Conservation (phyloP, 2,113 vertebrate genomes). For the Ellobius talpinus region DNA sequence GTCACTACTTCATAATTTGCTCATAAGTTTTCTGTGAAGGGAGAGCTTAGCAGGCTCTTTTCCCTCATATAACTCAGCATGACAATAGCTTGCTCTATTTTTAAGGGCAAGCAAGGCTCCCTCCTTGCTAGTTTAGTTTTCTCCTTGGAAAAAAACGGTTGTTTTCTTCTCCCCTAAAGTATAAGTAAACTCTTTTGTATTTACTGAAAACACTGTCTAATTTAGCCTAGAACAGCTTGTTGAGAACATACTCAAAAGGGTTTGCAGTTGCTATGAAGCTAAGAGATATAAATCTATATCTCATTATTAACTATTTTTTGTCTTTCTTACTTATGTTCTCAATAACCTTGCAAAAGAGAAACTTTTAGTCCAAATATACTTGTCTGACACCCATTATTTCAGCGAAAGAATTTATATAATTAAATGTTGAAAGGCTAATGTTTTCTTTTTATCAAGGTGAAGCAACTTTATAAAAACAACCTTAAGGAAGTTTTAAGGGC, state of each 20-base stretch:
- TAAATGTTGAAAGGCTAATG: slow-evolving; percentile 22
- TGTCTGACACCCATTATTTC: background rate
- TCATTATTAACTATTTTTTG: slow-evolving; percentile 11
- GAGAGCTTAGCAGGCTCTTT: background rate
- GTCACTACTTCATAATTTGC: background rate
- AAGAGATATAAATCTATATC: slow-evolving; percentile 3
- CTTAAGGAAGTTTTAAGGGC: background rate
- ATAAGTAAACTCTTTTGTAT: slow-evolving; percentile 30
- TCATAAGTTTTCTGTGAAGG: slow-evolving; percentile 10
- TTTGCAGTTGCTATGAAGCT: background rate
- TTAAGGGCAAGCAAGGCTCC: background rate
- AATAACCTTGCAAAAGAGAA: slow-evolving; percentile 16
- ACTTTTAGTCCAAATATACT: background rate
- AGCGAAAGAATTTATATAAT: slow-evolving; percentile 12
- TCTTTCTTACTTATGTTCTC: background rate
- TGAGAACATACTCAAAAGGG: background rate
- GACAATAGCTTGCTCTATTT: slow-evolving; percentile 10
- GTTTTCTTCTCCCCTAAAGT: background rate
- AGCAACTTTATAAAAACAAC: slow-evolving; percentile 7
- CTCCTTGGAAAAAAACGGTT: background rate
- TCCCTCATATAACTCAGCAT: background rate
- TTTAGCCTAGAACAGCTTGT: background rate
- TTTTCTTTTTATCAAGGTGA: slow-evolving; percentile 33
- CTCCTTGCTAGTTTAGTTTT: slow-evolving; percentile 17
- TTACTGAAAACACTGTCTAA: slow-evolving; percentile 45